phyloP scores from a whole-genome alignment of 2,797 vertebrate genomes.

The Erethizon dorsatum region DNA sequence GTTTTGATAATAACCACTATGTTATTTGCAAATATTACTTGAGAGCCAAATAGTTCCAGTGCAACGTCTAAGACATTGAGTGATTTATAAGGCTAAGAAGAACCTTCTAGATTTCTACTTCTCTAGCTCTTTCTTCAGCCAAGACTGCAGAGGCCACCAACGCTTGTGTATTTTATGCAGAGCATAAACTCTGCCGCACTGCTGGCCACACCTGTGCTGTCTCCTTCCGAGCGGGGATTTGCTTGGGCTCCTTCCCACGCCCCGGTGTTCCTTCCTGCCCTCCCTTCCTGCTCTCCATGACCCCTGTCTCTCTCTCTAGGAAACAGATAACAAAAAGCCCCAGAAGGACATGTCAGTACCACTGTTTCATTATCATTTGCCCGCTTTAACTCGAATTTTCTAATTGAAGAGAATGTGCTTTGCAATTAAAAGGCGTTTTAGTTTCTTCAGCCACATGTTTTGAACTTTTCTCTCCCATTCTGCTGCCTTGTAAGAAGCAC shows the following conservation, averaged over 20 bases:
- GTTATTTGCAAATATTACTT: slow-evolving; percentile 15
- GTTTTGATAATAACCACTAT: not conserved
- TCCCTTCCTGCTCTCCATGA: not conserved
- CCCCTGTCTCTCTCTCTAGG: not conserved
- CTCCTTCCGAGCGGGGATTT: not conserved
- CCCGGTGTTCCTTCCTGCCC: slow-evolving; percentile 1
- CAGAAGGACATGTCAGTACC: not conserved
- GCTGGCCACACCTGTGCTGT: not conserved
- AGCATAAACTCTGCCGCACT: not conserved
- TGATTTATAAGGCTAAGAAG: not conserved
- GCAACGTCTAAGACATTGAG: not conserved
- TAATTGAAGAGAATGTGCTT: not conserved
- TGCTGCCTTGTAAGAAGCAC: not conserved
- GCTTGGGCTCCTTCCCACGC: not conserved
- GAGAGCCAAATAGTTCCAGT: not conserved
- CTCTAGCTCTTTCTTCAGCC: not conserved
- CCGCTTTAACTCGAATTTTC: not conserved
- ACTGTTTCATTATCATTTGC: not conserved
- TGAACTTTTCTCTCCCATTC: not conserved
- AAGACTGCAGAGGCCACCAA: not conserved
- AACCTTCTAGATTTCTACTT: not conserved
- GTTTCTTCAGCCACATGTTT: not conserved
- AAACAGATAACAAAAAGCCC: not conserved
- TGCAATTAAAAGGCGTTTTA: not conserved
- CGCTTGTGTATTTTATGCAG: not conserved